Evolutionary conservation across 2,888 invertebrate genomes (phyloP).

Genomic region (Synergus gifuensis): DNA sequence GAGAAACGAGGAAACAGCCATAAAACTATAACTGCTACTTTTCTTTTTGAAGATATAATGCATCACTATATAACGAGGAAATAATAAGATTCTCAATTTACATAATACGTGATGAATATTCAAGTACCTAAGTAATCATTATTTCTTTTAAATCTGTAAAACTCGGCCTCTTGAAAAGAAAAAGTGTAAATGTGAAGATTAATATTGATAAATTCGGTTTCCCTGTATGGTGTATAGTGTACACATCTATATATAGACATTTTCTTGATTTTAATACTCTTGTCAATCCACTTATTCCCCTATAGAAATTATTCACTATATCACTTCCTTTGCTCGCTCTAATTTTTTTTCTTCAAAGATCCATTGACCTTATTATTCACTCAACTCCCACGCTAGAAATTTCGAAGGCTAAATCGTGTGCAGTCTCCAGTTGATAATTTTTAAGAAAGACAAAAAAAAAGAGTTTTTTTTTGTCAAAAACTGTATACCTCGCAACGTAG

Average conservation of each 20-base stretch:
- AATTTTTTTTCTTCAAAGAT: not conserved
- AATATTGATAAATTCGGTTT: not conserved
- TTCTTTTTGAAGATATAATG: no score
- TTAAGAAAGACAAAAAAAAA: no score
- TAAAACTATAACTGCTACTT: no score
- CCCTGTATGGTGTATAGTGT: not conserved
- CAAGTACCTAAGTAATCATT: no score
- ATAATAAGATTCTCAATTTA: no score
- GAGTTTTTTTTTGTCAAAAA: no score
- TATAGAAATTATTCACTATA: not conserved
- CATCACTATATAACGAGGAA: no score
- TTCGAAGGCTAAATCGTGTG: not conserved
- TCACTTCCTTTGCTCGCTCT: not conserved
- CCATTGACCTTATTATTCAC: not conserved
- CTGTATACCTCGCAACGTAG: not conserved
- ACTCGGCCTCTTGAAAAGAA: no score
- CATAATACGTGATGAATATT: no score
- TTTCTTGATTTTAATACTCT: not conserved
- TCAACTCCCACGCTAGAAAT: not conserved
- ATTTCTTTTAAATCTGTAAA: no score
- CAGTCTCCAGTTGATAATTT: no score
- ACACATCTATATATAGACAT: not conserved
- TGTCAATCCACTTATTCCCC: not conserved
- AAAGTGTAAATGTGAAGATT: no score
- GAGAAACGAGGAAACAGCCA: not conserved